A percentile compares a stretch with the other conserved stretches of the same genome.
phyloP scores from a whole-genome alignment of 2,888 invertebrate genomes.

The Diadromus collaris region DNA sequence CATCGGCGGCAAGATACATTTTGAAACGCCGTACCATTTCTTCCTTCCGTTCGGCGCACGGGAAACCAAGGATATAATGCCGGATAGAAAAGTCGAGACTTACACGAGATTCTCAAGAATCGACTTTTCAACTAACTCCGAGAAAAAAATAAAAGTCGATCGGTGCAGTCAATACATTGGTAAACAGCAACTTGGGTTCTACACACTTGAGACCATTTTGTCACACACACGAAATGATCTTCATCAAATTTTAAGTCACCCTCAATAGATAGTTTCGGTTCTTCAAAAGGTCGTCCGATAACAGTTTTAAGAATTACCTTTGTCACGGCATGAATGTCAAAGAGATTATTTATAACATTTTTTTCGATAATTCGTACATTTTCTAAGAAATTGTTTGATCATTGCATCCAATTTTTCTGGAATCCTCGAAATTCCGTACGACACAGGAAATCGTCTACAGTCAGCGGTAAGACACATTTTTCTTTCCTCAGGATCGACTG shows the following conservation, averaged over 20 bases:
- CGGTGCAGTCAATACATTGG: not conserved
- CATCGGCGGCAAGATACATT: too few relatives aligned
- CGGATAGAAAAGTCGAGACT: slow-evolving; percentile 30
- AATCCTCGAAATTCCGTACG: not conserved
- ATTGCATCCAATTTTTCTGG: not conserved
- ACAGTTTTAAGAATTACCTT: not conserved
- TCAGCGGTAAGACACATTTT: not conserved
- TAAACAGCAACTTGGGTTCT: too few relatives aligned
- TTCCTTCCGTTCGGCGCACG: slow-evolving; percentile 64
- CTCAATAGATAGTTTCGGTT: too few relatives aligned
- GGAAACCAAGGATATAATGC: slow-evolving; percentile 25
- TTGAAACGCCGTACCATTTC: slow-evolving; percentile 76
- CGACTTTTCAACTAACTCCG: not conserved
- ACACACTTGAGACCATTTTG: not conserved
- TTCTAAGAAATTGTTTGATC: not conserved
- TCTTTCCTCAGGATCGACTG: not conserved
- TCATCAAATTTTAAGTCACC: not conserved
- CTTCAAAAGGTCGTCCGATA: not conserved
- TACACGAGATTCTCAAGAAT: not conserved
- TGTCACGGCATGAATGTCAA: too few relatives aligned
- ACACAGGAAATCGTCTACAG: not conserved
- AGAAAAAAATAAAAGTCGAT: not conserved
- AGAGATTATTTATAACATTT: too few relatives aligned
- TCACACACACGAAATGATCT: not conserved
- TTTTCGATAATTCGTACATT: too few relatives aligned